phyloP scores from a whole-genome alignment of 2,888 invertebrate genomes.

The Molorchus minor region DNA sequence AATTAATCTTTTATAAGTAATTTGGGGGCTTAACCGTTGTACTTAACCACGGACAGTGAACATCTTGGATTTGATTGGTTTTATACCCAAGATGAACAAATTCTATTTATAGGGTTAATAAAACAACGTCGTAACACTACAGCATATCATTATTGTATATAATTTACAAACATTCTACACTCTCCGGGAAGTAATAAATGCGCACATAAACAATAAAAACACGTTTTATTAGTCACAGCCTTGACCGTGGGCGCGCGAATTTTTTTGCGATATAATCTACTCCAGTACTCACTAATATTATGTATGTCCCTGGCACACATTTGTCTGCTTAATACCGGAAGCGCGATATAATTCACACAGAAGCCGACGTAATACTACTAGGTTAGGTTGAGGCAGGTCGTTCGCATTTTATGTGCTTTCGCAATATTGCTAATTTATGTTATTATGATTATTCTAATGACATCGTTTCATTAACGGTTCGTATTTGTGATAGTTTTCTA shows the following conservation, averaged over 20 bases:
- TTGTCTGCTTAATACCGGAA: conserved; percentile 16
- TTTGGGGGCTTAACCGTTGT: no score
- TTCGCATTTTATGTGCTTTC: conserved; percentile 7
- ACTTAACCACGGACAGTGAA: not conserved
- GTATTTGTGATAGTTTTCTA: no score
- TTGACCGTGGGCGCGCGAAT: conserved; percentile 17
- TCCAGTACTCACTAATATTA: conserved; percentile 6
- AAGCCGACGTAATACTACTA: not conserved
- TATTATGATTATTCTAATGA: not conserved
- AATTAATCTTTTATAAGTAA: no score
- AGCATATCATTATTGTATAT: not conserved
- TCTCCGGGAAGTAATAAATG: conserved; percentile 10
- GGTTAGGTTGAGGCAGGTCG: conserved; percentile 17
- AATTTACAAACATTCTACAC: conserved; percentile 1
- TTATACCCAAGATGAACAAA: not conserved
- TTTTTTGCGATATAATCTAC: conserved; percentile 30
- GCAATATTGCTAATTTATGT: conserved; percentile 12
- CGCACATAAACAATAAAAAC: conserved; percentile 14
- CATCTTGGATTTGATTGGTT: not conserved
- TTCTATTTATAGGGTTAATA: not conserved
- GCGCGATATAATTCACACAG: conserved; percentile 13
- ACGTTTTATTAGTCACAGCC: conserved; percentile 12
- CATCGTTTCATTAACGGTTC: no score
- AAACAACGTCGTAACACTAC: not conserved
- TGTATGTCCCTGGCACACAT: conserved; percentile 29